Evolutionary conservation across 2,888 invertebrate species (phyloP).

Genomic region (Callosobruchus maculatus): DNA sequence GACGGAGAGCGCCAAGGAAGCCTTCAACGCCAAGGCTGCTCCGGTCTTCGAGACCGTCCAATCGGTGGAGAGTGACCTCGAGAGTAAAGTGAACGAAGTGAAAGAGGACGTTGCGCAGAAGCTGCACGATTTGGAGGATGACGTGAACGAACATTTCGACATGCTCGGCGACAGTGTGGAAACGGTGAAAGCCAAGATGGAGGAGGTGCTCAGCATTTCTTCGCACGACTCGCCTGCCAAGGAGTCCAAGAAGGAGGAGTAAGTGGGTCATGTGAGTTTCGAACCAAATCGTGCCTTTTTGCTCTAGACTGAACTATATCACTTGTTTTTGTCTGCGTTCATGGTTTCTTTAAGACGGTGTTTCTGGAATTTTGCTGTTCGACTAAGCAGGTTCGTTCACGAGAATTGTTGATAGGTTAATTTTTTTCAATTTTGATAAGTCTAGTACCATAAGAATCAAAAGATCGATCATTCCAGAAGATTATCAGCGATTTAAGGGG

Average conservation of each 20-base stretch:
- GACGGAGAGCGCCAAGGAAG: slow-evolving; percentile 32
- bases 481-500: no score
- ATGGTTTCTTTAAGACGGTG: not conserved
- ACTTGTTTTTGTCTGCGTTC: not conserved
- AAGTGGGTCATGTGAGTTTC: slow-evolving; percentile 45
- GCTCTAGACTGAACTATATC: slow-evolving; percentile 15
- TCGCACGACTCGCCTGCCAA: slow-evolving; percentile 27
- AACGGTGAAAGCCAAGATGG: slow-evolving; percentile 28
- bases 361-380: not conserved
- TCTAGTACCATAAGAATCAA: no score
- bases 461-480: no score
- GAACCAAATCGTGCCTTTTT: slow-evolving; percentile 21
- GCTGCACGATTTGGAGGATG: slow-evolving; percentile 34
- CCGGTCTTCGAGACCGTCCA: slow-evolving; percentile 27
- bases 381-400: no score
- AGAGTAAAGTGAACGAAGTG: slow-evolving; percentile 22
- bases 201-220: slow-evolving; percentile 31
- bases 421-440: no score
- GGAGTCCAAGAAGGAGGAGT: slow-evolving; percentile 41
- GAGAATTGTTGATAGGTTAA: no score
- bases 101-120: slow-evolving; percentile 29
- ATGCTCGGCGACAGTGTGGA: slow-evolving; percentile 34
- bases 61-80: slow-evolving; percentile 21
- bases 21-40: slow-evolving; percentile 14
- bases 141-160: slow-evolving; percentile 31